These are phyloP conservation scores for Cryptomyrus ogoouensis DNA, from an alignment of 2,113 vertebrate genomes.

Conservation along the genomic window DNA sequence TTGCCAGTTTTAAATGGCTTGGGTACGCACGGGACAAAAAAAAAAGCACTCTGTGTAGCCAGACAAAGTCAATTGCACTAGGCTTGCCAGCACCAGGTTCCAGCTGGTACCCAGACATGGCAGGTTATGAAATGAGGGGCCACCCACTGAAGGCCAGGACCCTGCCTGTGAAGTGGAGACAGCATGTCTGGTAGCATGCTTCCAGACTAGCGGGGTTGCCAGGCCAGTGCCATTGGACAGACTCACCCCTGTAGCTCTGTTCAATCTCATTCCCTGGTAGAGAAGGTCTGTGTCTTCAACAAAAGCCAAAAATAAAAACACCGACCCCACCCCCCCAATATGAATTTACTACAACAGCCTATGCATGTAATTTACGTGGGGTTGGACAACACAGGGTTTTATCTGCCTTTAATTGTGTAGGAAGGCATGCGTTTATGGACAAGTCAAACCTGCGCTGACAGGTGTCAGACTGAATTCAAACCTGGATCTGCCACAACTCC, in stretches of 20 bases:
- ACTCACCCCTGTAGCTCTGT: not conserved
- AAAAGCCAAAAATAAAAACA: not conserved
- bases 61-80: not conserved
- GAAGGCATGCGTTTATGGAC: not conserved
- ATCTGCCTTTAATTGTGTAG: not conserved
- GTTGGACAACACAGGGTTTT: not conserved
- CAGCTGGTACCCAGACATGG: not conserved
- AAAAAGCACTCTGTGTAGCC: not conserved
- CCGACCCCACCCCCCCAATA: not conserved
- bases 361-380: not conserved
- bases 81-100: not conserved
- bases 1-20: not conserved
- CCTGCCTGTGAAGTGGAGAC: not conserved
- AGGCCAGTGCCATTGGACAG: not conserved
- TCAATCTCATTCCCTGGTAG: not conserved
- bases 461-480: not conserved
- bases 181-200: not conserved
- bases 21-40: not conserved
- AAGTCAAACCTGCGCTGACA: not conserved
- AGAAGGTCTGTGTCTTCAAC: not conserved
- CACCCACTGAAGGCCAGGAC: not conserved
- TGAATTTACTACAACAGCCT: not conserved
- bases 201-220: not conserved
- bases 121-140: not conserved
- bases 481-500: not conserved